Evolutionary conservation across 2,888 invertebrate genomes (phyloP).

Genomic region (Pyrrhia umbra): DNA sequence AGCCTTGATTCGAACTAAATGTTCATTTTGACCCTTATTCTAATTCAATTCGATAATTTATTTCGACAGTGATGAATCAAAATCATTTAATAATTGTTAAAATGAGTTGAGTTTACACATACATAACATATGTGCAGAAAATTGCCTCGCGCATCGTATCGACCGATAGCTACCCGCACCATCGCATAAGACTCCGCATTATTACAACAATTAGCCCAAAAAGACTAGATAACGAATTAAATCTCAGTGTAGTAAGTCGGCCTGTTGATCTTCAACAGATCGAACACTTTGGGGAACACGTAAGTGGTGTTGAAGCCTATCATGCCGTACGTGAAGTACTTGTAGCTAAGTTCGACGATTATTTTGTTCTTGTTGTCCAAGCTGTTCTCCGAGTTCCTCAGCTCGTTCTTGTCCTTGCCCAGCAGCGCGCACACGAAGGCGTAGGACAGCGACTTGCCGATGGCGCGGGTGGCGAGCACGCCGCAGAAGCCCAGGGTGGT

Average conservation of each 20-base stretch:
- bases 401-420: conserved; percentile 91
- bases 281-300: conserved; percentile 94
- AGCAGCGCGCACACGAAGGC: conserved; percentile 93
- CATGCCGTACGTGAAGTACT: conserved; percentile 94
- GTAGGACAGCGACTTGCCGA: conserved; percentile 93
- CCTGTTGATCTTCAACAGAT: conserved; percentile 93
- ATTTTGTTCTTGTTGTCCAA: conserved; percentile 93
- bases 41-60: background rate
- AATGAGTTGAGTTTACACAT: background rate
- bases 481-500: conserved; percentile 94
- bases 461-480: conserved; percentile 92
- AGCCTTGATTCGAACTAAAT: too few species aligned
- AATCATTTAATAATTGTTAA: background rate
- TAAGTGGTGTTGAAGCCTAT: conserved; percentile 95
- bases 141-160: background rate
- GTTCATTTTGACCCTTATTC: background rate
- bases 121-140: conserved; percentile 1
- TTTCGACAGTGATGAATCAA: background rate
- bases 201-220: conserved; percentile 11
- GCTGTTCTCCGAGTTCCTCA: conserved; percentile 91
- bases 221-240: conserved; percentile 76
- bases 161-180: conserved; percentile 3
- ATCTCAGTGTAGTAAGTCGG: conserved; percentile 96
- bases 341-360: conserved; percentile 95
- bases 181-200: conserved; percentile 11